phyloP scores from a whole-genome alignment of 2,888 invertebrate species.

The Acronicta alni region DNA sequence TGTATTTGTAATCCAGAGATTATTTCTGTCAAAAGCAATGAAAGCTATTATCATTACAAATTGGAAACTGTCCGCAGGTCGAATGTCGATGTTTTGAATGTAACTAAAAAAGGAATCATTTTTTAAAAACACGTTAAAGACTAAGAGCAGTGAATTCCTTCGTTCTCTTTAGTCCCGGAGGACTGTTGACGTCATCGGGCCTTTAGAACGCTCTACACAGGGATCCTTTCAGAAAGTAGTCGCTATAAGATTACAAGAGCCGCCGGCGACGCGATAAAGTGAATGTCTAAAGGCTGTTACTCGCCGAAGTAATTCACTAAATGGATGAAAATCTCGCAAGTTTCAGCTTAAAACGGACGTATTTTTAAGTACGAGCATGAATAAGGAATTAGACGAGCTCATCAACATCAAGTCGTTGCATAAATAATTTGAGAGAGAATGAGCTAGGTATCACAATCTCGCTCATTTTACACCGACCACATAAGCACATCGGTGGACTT shows the following conservation, averaged over 20 bases:
- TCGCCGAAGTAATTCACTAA: conserved; percentile 30
- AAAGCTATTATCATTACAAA: not conserved
- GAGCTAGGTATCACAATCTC: not conserved
- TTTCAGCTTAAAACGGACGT: conserved; percentile 17
- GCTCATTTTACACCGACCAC: not conserved
- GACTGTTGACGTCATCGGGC: conserved; percentile 22
- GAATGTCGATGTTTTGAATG: conserved; percentile 9
- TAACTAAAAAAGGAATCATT: conserved; percentile 2
- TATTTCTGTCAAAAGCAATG: no score
- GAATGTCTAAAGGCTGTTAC: conserved; percentile 40
- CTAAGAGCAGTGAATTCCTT: conserved; percentile 8
- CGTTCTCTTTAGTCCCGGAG: conserved; percentile 10
- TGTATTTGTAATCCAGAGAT: no score
- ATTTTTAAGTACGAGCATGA: conserved; percentile 36
- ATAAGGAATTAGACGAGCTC: conserved; percentile 49
- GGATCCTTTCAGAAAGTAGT: conserved; percentile 22
- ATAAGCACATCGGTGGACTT: no score
- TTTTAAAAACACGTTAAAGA: conserved; percentile 19
- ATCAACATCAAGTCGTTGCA: conserved; percentile 39
- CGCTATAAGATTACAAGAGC: conserved; percentile 31
- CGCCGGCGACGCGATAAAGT: conserved; percentile 32
- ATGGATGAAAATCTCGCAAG: conserved; percentile 36
- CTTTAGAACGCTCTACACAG: conserved; percentile 26
- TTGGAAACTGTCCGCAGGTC: conserved; percentile 10
- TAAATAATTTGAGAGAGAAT: conserved; percentile 36